These are phyloP conservation scores for Drosophila yakuba DNA, from an alignment of 1,140 invertebrate genomes.

Conservation along the genomic window DNA sequence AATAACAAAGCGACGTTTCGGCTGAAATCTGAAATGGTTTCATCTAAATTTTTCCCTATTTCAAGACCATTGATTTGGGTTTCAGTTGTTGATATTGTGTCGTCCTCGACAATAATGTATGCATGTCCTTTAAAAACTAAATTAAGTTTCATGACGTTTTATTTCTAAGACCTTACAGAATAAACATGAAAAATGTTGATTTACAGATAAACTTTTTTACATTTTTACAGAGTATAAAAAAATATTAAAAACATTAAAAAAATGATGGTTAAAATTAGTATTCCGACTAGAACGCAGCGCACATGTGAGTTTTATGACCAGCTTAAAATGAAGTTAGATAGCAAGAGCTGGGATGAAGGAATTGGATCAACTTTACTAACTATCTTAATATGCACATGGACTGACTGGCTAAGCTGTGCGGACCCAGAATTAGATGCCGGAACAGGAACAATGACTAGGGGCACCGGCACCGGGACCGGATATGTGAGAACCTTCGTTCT, in stretches of 20 bases:
- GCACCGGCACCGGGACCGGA: neutral
- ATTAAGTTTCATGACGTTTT: neutral
- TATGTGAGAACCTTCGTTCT: slow-evolving; percentile 1
- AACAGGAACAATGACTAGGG: slow-evolving; percentile 74
- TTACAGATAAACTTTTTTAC: neutral
- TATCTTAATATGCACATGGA: slow-evolving; percentile 75
- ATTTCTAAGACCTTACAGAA: neutral
- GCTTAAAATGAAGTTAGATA: slow-evolving; percentile 56
- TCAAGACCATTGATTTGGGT: slow-evolving; percentile 27
- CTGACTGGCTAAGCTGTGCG: slow-evolving; percentile 58
- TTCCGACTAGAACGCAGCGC: neutral
- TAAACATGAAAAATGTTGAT: too few species aligned
- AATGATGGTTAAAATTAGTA: neutral
- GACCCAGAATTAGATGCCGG: slow-evolving; percentile 43
- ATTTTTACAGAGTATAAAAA: neutral
- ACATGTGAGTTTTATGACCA: slow-evolving; percentile 49
- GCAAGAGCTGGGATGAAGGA: neutral
- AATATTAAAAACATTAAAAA: neutral
- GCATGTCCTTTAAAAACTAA: too few species aligned
- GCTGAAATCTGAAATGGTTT: slow-evolving; percentile 37
- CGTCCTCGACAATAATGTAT: neutral
- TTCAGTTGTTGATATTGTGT: neutral
- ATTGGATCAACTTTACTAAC: slow-evolving; percentile 46
- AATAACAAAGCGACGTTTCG: slow-evolving; percentile 34
- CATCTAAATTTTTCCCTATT: slow-evolving; percentile 17